Percentiles rank a stretch among this genome's conserved stretches.
Conservation (phyloP, 2,888 invertebrate species). For the Aspidapion aeneum region DNA sequence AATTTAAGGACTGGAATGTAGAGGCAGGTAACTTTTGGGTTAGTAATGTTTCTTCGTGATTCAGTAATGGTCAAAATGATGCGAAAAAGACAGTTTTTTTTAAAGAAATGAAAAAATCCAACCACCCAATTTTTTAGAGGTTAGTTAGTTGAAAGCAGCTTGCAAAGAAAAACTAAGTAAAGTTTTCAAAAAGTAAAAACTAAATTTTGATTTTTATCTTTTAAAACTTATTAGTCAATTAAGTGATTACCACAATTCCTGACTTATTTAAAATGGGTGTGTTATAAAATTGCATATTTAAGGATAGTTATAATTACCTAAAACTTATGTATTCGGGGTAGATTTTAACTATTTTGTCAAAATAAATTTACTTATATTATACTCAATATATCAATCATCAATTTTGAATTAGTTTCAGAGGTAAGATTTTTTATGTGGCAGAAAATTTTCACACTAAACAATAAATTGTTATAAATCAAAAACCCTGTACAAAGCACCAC, state of each 20-base stretch:
- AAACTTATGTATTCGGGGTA: too few species aligned
- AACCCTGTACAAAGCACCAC: background rate
- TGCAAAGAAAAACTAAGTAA: background rate
- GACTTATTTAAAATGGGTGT: too few species aligned
- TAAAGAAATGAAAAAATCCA: conserved; percentile 24
- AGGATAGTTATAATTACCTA: too few species aligned
- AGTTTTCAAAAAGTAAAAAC: background rate
- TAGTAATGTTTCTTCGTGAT: conserved; percentile 14
- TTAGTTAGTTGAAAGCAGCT: conserved; percentile 14
- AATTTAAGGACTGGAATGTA: conserved; percentile 20
- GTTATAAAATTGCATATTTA: too few species aligned
- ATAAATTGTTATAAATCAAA: background rate
- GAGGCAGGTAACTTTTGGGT: conserved; percentile 20
- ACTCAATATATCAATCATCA: too few species aligned
- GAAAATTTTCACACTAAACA: too few species aligned
- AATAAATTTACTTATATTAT: too few species aligned
- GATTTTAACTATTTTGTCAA: too few species aligned
- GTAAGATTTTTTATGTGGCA: too few species aligned
- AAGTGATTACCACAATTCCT: too few species aligned
- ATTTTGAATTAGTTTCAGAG: too few species aligned
- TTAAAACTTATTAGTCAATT: too few species aligned
- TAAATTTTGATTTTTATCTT: background rate
- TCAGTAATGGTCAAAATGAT: background rate
- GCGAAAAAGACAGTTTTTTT: background rate
- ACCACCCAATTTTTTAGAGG: conserved; percentile 27